Evolutionary conservation across 2,113 vertebrate species (phyloP).

Genomic region (Odobenus rosmarus): DNA sequence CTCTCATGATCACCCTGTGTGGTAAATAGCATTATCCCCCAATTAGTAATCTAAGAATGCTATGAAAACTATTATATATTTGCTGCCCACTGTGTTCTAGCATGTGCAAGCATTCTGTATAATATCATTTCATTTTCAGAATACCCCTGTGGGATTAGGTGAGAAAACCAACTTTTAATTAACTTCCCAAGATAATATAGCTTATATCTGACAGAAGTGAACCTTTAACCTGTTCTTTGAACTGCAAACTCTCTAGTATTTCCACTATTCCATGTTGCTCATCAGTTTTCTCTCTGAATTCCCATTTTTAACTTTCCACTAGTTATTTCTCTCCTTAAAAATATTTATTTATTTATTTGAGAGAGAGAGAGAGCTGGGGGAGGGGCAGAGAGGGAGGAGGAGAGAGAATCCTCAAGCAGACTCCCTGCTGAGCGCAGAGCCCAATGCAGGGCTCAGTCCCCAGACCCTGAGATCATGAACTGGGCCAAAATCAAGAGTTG

Average conservation of each 20-base stretch:
- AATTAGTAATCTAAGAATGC: background rate
- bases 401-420: background rate
- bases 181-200: background rate
- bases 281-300: conserved; percentile 10
- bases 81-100: background rate
- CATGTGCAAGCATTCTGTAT: background rate
- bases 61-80: background rate
- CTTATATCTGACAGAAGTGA: background rate
- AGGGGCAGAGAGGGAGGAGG: background rate
- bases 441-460: background rate
- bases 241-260: background rate
- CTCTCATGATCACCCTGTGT: background rate
- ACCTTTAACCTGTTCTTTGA: background rate
- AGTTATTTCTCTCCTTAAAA: background rate
- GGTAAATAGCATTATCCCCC: background rate
- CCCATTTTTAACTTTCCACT: background rate
- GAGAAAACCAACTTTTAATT: background rate
- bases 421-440: background rate
- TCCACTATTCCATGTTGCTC: background rate
- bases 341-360: background rate
- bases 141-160: background rate
- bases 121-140: conserved; percentile 15
- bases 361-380: background rate
- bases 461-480: background rate
- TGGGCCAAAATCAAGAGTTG: background rate